Base-by-base conservation (phyloP, 1,140 invertebrate species). In the Hormaphis cornu region DNA sequence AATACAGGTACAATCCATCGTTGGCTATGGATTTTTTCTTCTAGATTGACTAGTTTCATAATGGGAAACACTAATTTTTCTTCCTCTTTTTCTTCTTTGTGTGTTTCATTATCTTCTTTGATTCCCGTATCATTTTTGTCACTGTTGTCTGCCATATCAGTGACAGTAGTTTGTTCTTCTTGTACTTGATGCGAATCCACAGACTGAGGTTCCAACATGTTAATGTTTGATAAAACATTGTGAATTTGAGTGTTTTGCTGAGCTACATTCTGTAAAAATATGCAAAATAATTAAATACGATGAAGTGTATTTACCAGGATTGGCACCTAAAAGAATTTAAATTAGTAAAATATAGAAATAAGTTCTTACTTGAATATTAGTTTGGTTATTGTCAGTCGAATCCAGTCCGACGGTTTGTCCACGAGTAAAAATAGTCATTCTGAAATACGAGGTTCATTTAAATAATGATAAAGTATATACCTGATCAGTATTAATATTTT, bases 1-100 rank as follows among this genome's bases (percentile, higher is more conserved):
- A 98, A 81, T 40, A 98, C 95, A 46, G 95, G 95, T 22, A 98
- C 94, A 59, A 98, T 92, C 95, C 95, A 98, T 75, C 94, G 84
- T 71, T 93, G 87, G 81, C 86, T 89, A 71, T 88, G 89, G 77
- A 98, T 95, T 85, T 97, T 97, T 79, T 96, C 93, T 82, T 95
- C 94, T 74, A 97, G 81, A 72, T 87, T 85, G 69, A 86, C 86
- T 75, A 97, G 81, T 79, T 95, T 93, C 54, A 85, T 83, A 75
- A 88, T 82, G 70, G 94, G 94, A 83, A 97, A 98, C 69, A 87
- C 30, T 10, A 70, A 20, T 50, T 72, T 50, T 44, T 72, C 56
- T 46, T 70, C 44, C 33, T 56, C 54, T 44, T 33, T 30, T 12
- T 71, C 59, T 28, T 70, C 35, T 28, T 71, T 59, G n/a, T 9